phyloP scores from a whole-genome alignment of 2,888 invertebrate genomes.

The Sarcophaga variegata region DNA sequence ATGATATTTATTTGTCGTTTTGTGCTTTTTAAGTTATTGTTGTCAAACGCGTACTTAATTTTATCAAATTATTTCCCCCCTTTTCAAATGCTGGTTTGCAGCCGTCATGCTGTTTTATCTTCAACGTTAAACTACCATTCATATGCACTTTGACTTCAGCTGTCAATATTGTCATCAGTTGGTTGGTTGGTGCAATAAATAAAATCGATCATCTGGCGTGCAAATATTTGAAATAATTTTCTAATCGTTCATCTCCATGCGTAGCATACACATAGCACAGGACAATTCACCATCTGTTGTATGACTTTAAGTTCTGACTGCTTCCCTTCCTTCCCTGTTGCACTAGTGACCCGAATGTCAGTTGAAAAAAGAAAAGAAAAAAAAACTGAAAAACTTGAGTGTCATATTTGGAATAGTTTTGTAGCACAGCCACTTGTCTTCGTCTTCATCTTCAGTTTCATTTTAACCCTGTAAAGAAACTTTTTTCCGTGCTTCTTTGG shows the following conservation, averaged over 20 bases:
- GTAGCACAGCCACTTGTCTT: neutral
- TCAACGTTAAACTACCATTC: too few relatives aligned
- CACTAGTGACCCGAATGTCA: conserved; percentile 41
- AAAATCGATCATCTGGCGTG: conserved; percentile 7
- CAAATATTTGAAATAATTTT: conserved; percentile 14
- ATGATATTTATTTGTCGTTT: too few relatives aligned
- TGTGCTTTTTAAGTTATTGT: too few relatives aligned
- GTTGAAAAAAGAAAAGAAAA: neutral
- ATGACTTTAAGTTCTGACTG: neutral
- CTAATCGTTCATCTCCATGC: neutral
- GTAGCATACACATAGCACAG: neutral
- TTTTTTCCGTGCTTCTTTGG: conserved; percentile 41
- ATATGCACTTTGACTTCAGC: too few relatives aligned
- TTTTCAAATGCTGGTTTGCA: too few relatives aligned
- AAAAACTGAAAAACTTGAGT: conserved; percentile 30
- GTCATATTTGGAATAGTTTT: conserved; percentile 44
- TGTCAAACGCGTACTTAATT: too few relatives aligned
- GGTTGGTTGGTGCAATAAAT: neutral
- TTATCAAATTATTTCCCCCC: too few relatives aligned
- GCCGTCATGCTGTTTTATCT: too few relatives aligned
- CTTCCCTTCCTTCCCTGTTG: neutral
- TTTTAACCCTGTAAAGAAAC: neutral
- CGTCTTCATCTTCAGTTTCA: neutral
- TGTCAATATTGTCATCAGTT: neutral
- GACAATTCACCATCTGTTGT: conserved; percentile 32